phyloP scores from a whole-genome alignment of 2,888 invertebrate species.

The Lasioglossum pauxillum region DNA sequence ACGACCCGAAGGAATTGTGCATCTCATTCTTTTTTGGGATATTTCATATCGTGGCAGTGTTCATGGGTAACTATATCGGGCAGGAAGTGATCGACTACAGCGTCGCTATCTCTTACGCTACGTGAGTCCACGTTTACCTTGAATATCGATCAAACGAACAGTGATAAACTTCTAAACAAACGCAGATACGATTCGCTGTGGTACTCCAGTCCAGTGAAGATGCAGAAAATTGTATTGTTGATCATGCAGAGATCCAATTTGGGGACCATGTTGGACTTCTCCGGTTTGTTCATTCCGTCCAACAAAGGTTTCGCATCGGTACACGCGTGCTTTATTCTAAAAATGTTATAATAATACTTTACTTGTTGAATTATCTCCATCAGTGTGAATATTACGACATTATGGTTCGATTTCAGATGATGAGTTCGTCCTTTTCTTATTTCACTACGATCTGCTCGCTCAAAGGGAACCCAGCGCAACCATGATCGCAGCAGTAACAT shows the following conservation, averaged over 20 bases:
- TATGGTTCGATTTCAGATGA: slow-evolving; percentile 2
- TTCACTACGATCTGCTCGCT: slow-evolving; percentile 4
- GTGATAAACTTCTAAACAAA: neutral
- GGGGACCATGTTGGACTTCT: neutral
- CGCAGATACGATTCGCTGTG: neutral
- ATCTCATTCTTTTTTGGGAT: neutral
- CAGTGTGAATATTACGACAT: neutral
- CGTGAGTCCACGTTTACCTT: neutral
- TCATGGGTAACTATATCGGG: neutral
- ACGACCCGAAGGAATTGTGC: neutral
- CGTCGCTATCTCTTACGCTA: neutral
- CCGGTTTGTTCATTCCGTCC: neutral
- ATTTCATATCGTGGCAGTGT: neutral
- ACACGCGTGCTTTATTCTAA: neutral
- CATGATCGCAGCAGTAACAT: neutral
- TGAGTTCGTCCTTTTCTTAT: slow-evolving; percentile 13
- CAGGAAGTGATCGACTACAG: neutral
- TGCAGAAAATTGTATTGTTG: neutral
- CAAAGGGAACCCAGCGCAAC: neutral
- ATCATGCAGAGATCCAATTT: neutral
- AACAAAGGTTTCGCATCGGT: neutral
- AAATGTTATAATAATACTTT: too few species aligned
- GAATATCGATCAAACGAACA: neutral
- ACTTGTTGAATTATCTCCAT: too few species aligned
- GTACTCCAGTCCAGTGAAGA: neutral